phyloP scores from a whole-genome alignment of 2,113 vertebrate species.

The Jacana jacana region DNA sequence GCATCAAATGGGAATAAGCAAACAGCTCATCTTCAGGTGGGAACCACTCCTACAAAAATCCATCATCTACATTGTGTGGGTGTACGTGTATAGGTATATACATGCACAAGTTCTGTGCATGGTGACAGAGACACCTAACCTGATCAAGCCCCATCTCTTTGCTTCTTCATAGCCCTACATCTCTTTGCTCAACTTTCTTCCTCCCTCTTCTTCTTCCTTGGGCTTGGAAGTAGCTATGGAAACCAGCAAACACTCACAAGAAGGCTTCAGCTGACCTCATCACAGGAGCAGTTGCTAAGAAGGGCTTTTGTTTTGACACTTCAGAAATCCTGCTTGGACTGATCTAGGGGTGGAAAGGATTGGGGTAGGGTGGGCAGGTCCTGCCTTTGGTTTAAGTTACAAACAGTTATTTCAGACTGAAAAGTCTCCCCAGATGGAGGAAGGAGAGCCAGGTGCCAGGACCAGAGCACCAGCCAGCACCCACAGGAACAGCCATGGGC shows the following conservation, averaged over 20 bases:
- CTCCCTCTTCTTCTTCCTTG: background rate
- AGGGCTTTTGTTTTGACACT: background rate
- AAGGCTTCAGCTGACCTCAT: background rate
- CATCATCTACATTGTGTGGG: accelerated
- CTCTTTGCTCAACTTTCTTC: background rate
- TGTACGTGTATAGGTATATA: accelerated
- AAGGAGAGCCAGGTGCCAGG: background rate
- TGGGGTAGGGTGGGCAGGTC: background rate
- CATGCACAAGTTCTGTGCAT: accelerated
- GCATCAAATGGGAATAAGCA: background rate
- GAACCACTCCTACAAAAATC: background rate
- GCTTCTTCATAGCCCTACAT: background rate
- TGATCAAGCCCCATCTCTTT: background rate
- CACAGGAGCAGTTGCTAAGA: background rate
- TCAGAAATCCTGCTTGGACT: background rate
- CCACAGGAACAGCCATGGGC: background rate
- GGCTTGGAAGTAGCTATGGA: background rate
- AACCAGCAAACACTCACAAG: background rate
- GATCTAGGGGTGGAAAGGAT: background rate
- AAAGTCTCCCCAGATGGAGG: accelerated
- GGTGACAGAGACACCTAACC: background rate
- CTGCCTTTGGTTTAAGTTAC: background rate
- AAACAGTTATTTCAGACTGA: background rate
- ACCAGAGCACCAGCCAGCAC: background rate
- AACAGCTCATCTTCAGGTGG: background rate